Conservation (phyloP, 2,888 invertebrate genomes). For the Megalurothrips usitatus region DNA sequence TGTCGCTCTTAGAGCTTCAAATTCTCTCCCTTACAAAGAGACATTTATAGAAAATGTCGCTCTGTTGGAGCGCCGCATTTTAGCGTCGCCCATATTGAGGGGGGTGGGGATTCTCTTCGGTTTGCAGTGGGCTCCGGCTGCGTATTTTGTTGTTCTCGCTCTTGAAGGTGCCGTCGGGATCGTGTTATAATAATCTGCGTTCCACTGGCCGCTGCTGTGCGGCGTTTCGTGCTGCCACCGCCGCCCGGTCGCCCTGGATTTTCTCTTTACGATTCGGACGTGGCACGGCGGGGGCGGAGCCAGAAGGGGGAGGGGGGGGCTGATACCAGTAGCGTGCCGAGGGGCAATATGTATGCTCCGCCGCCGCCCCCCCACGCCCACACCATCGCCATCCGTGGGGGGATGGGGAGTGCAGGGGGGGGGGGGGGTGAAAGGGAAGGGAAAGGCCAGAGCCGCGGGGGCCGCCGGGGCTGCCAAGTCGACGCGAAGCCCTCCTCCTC, state of each 20-base stretch:
- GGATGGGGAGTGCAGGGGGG: not conserved
- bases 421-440: not conserved
- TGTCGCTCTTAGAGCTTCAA: too few species aligned
- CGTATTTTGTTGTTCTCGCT: too few species aligned
- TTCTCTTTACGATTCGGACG: not conserved
- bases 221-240: not conserved
- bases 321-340: not conserved
- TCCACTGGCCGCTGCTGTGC: too few species aligned
- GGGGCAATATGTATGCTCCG: constrained; percentile 5
- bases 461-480: not conserved
- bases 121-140: too few species aligned
- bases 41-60: too few species aligned
- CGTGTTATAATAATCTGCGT: not conserved
- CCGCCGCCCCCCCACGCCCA: not conserved
- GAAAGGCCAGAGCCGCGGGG: not conserved
- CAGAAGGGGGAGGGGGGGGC: not conserved
- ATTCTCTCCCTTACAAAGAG: too few species aligned
- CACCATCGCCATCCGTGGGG: not conserved
- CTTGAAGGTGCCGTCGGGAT: not conserved
- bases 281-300: not conserved
- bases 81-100: too few species aligned
- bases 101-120: too few species aligned
- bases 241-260: not conserved
- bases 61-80: too few species aligned
- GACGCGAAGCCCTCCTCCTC: not conserved